A percentile compares a stretch with the other conserved stretches of the same genome.
Conservation (phyloP, 2,888 invertebrate species). For the Chrysomela aeneicollis region DNA sequence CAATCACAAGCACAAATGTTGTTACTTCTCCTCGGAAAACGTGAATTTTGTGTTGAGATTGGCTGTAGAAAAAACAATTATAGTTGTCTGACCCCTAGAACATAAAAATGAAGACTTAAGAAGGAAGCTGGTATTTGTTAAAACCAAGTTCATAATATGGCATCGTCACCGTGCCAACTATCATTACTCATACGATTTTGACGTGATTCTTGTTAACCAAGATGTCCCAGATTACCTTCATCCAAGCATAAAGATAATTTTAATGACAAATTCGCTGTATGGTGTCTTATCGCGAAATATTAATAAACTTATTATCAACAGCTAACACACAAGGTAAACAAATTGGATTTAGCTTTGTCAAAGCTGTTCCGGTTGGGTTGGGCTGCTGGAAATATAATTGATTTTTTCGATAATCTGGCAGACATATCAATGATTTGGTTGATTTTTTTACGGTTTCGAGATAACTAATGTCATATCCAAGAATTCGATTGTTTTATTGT, state of each 20-base stretch:
- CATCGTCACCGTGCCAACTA: no score
- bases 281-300: not conserved
- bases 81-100: no score
- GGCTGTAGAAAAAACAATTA: no score
- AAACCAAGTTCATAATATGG: no score
- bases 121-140: no score
- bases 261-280: not conserved
- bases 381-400: not conserved
- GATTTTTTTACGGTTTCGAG: not conserved
- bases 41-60: no score
- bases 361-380: constrained; percentile 1
- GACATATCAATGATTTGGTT: not conserved
- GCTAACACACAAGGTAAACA: not conserved
- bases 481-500: no score
- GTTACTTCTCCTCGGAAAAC: no score
- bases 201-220: not conserved
- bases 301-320: not conserved
- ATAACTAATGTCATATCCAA: not conserved
- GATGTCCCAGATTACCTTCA: not conserved
- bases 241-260: not conserved
- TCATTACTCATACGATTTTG: not conserved
- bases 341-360: not conserved
- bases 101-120: no score
- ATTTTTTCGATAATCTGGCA: not conserved
- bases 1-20: no score